Evolutionary conservation across 2,888 invertebrate species (phyloP).

Genomic region (Drosophila hamatofila): DNA sequence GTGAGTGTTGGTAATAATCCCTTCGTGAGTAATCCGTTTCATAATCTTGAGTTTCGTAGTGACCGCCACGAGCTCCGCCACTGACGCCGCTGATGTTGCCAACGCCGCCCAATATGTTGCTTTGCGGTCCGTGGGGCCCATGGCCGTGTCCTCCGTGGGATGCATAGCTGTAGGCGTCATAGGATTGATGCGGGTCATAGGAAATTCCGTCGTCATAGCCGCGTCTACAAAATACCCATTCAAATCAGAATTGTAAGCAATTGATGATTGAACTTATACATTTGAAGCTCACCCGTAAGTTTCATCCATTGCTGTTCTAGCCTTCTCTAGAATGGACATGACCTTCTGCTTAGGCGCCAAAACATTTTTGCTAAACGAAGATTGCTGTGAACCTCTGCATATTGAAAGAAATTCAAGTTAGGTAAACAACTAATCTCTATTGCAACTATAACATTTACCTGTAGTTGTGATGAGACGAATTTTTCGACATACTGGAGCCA

Average conservation of each 20-base stretch:
- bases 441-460: constrained; percentile 54
- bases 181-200: constrained; percentile 83
- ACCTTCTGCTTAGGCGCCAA: constrained; percentile 92
- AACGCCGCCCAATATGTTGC: constrained; percentile 66
- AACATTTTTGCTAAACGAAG: constrained; percentile 86
- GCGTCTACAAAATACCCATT: constrained; percentile 61
- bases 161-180: constrained; percentile 82
- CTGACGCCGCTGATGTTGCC: constrained; percentile 57
- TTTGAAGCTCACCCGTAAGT: constrained; percentile 87
- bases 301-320: constrained; percentile 93
- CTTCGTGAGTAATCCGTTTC: constrained; percentile 84
- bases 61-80: constrained; percentile 59
- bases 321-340: constrained; percentile 93
- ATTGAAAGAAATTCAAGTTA: background rate
- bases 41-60: constrained; percentile 84
- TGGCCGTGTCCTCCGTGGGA: constrained; percentile 68
- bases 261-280: background rate
- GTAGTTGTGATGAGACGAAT: constrained; percentile 78
- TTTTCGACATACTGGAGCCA: constrained; percentile 54
- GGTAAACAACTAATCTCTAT: background rate
- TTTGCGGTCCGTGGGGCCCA: constrained; percentile 73
- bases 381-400: constrained; percentile 69
- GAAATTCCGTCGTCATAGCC: constrained; percentile 83
- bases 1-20: constrained; percentile 85
- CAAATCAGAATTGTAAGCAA: background rate